Conservation (phyloP, 2,797 vertebrate genomes). For the Brotula barbata region DNA sequence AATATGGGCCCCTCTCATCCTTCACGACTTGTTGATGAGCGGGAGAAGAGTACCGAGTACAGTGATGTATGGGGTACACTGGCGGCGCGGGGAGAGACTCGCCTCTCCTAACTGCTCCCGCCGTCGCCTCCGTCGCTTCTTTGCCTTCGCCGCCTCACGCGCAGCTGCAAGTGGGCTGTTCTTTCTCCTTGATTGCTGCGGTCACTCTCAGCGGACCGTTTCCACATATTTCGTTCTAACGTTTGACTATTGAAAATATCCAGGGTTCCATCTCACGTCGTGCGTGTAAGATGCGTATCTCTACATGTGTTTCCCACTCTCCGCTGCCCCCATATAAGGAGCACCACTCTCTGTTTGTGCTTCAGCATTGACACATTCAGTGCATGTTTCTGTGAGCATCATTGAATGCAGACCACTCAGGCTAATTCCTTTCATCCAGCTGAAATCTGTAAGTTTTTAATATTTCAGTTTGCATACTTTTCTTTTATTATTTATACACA, state of each 20-base stretch:
- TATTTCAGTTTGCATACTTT: not conserved
- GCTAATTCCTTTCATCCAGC: slow-evolving; percentile 1
- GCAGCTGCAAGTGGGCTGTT: slow-evolving; percentile 43
- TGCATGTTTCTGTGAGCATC: slow-evolving; percentile 12
- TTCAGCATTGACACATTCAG: slow-evolving; percentile 19
- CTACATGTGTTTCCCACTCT: too few relatives aligned
- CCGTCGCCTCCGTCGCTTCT: slow-evolving; percentile 25
- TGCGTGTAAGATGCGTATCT: slow-evolving; percentile 24
- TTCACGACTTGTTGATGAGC: slow-evolving; percentile 98
- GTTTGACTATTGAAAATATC: slow-evolving; percentile 57
- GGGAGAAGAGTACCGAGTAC: slow-evolving; percentile 77
- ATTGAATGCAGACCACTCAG: slow-evolving; percentile 19
- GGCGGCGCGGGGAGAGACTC: slow-evolving; percentile 47
- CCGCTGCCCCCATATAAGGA: too few relatives aligned
- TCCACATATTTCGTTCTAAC: slow-evolving; percentile 8
- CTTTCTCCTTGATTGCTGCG: slow-evolving; percentile 40
- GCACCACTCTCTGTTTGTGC: slow-evolving; percentile 1
- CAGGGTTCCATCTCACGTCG: slow-evolving; percentile 73
- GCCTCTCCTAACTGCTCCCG: slow-evolving; percentile 42
- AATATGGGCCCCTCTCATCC: slow-evolving; percentile 98
- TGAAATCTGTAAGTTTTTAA: slow-evolving; percentile 13
- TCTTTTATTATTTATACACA: not conserved
- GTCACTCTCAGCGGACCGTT: slow-evolving; percentile 35
- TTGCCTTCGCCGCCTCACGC: slow-evolving; percentile 29
- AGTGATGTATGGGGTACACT: slow-evolving; percentile 75